Evolutionary conservation across 2,113 vertebrate genomes (phyloP), one percentile per base, ranked within the genome.

Genomic region (Egretta garzetta): DNA sequence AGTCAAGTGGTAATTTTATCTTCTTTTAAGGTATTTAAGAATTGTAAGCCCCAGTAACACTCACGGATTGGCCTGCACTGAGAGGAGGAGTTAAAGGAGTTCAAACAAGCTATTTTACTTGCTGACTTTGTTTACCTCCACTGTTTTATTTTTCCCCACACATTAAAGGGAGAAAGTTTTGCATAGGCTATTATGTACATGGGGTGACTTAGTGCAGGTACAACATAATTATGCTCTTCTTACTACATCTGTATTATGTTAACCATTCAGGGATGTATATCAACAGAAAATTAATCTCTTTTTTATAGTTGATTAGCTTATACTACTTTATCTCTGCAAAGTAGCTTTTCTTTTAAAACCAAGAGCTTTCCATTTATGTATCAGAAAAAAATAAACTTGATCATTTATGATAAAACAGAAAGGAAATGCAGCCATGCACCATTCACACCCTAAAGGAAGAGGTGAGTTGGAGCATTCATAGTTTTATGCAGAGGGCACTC

Each of bases 1-100:
- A 89, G 90, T 45, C 56, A 87, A 93, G 43, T 45, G n/a, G 64
- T 74, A 63, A 64, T 92, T 95, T 94, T 92, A 67, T 73, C 55
- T 90, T 86, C 49, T 94, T 89, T 85, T 68, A 67, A 94, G 27
- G 8, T 84, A 45, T 62, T 85, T 87, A 92, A 50, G 33, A 41
- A 9, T 53, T 89, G 11, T 80, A 88, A 93, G 14, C 12, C 35
- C 19, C 47, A 39, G 21, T 73, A 68, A 47, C 47, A 41, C n/a
- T 82, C 9, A 16, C 32, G 62, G 47, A 53, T 74, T 90, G 68
- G 26, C n/a, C 37, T 89, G 43, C 32, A 73, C 21, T 41, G 32
- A 81, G 53, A 83, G 58, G 55, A 88, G 58, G 32, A 68, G 33
- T 68, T 27, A 13, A 87, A 74, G 35, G 70, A 79, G 32, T 76